phyloP scores from a whole-genome alignment of 1,140 invertebrate species.

The Nasonia longicornis region DNA sequence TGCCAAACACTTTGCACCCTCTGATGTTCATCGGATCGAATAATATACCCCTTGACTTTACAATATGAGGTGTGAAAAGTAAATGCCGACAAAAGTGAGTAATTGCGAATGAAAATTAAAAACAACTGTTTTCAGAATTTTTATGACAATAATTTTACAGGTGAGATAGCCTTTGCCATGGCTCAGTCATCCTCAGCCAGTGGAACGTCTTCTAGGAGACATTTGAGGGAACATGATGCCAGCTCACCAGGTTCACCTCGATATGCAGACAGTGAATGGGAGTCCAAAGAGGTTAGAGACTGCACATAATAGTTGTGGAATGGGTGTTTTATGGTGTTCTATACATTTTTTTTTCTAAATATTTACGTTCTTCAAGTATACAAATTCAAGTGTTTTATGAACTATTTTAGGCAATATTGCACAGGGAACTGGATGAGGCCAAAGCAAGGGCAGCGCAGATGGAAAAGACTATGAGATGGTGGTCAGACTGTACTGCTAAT shows the following conservation, averaged over 20 bases:
- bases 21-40: background rate
- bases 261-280: constrained; percentile 77
- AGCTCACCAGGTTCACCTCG: constrained; percentile 66
- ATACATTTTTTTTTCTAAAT: background rate
- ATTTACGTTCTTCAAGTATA: constrained; percentile 6
- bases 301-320: constrained; percentile 10
- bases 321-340: background rate
- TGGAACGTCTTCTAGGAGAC: constrained; percentile 70
- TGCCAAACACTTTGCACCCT: constrained; percentile 10
- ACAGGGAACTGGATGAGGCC: constrained; percentile 90
- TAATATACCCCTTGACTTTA: background rate
- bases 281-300: constrained; percentile 74
- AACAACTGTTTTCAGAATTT: background rate
- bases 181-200: constrained; percentile 71
- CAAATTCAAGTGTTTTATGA: background rate
- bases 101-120: background rate
- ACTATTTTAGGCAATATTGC: constrained; percentile 71
- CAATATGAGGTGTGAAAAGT: constrained; percentile 17
- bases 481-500: constrained; percentile 92
- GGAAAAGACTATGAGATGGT: constrained; percentile 99
- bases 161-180: constrained; percentile 57
- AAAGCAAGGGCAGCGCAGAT: constrained; percentile 92
- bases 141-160: constrained; percentile 22
- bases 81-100: constrained; percentile 10
- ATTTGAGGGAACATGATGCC: constrained; percentile 69